Evolutionary conservation across 1,140 invertebrate genomes (phyloP), one percentile per base, ranked within the genome.

Genomic region (Zaprionus taronus): DNA sequence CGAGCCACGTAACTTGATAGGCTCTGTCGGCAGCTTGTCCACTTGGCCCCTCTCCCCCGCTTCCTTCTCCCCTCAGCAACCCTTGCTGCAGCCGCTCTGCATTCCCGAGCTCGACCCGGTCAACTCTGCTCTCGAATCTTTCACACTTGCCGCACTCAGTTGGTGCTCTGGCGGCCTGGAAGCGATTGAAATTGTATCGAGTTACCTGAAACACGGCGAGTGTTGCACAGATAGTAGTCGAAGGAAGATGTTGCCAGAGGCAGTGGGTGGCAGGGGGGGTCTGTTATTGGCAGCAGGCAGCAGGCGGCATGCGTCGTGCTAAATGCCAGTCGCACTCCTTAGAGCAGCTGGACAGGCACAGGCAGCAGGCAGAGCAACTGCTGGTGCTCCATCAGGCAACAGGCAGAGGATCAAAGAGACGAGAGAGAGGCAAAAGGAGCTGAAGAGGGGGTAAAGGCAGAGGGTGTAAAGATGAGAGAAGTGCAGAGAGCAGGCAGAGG

Each of bases 91-190:
- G n/a, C 41, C 58, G 15, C 58, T 51, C 7, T 61, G 38, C 38
- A 57, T 49, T 15, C 53, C 34, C 28, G 66, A 65, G 55, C 57
- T 74, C 81, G 63, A 77, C 15, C 65, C 66, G 76, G 55, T 68
- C 77, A 77, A 80, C 64, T 74, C 67, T 51, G 61, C 58, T 65
- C 57, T 65, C 57, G 81, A 77, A 89, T 90, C 79, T 89, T 90
- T 90, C 85, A 90, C 85, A 90, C 85, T 90, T 90, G 86, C 86
- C 85, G 85, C 84, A 89, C 84, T 90, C 84, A 67, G 68, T 80
- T 64, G 64, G 36, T 61, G 66, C 61, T 51, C 34, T 38, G 61
- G 65, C 83, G 83, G 83, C 74, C 65, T 17, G 9, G 11, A 20
- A 41, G 36, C 79, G 58, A 84, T 84, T 90, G 85, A 90, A 91